phyloP scores from a whole-genome alignment of 2,888 invertebrate genomes.

The Synergus laeviventris region DNA sequence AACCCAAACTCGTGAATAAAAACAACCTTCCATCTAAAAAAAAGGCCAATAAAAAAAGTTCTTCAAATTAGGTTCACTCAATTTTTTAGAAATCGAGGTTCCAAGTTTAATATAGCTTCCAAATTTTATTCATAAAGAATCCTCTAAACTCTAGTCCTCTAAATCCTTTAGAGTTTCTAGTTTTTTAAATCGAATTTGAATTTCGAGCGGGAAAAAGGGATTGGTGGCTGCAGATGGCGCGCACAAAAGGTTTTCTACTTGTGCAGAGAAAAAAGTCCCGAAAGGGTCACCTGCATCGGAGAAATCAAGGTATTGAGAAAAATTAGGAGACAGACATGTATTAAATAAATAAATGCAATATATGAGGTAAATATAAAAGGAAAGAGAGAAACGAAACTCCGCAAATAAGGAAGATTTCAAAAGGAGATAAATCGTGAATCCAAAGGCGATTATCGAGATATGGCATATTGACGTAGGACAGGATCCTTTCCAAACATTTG shows the following conservation, averaged over 20 bases:
- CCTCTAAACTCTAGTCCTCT: no score
- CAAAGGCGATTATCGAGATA: neutral
- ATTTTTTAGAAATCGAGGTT: neutral
- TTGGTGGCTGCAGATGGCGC: constrained; percentile 50
- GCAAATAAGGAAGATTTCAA: neutral
- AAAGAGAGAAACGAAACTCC: neutral
- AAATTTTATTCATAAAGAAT: neutral
- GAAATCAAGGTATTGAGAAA: constrained; percentile 45
- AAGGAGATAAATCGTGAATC: neutral
- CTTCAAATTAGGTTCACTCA: neutral
- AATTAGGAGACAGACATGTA: neutral
- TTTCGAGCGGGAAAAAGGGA: neutral
- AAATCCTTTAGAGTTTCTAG: neutral
- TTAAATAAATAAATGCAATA: neutral
- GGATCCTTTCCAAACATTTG: constrained; percentile 20
- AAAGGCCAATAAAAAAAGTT: neutral
- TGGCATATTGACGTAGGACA: neutral
- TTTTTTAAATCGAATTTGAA: neutral
- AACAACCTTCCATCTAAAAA: neutral
- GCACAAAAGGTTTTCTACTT: constrained; percentile 48
- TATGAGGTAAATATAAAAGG: neutral
- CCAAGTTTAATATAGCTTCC: neutral
- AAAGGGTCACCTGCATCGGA: constrained; percentile 49
- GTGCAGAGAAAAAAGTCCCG: constrained; percentile 46
- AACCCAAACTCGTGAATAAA: neutral